Conservation (phyloP, 2,888 invertebrate species). For the Oscheius sp. region DNA sequence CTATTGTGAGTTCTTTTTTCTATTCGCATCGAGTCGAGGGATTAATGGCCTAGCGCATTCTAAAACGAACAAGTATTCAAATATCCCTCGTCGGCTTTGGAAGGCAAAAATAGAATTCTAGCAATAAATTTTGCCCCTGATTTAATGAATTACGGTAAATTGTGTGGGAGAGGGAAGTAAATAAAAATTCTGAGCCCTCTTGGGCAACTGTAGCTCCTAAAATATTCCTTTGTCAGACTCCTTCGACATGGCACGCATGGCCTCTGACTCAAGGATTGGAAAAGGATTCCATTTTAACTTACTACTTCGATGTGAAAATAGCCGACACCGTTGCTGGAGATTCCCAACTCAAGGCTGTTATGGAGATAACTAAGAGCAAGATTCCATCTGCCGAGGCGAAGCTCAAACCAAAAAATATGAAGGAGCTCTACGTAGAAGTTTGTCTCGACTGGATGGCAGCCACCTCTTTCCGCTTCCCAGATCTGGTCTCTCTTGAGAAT, state of each 20-base stretch:
- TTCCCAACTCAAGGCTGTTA: background rate
- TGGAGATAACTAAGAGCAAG: background rate
- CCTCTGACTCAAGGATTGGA: background rate
- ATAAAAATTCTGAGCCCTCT: too few relatives aligned
- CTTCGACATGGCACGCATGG: background rate
- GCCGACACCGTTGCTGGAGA: background rate
- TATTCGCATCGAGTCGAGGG: too few relatives aligned
- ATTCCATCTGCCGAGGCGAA: background rate
- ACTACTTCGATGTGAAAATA: conserved; percentile 1
- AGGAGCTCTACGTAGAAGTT: background rate
- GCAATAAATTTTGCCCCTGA: too few relatives aligned
- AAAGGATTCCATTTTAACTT: background rate
- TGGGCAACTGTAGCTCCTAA: too few relatives aligned
- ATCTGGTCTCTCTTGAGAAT: background rate
- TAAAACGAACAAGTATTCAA: too few relatives aligned
- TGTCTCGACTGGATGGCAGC: conserved; percentile 2
- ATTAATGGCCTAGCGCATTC: too few relatives aligned
- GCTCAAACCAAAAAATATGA: background rate
- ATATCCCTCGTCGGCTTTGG: too few relatives aligned
- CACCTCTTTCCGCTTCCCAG: background rate
- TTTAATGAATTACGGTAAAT: too few relatives aligned
- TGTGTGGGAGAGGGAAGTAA: too few relatives aligned
- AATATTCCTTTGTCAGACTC: background rate
- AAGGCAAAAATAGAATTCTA: too few relatives aligned
- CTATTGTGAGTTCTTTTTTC: too few relatives aligned